Evolutionary conservation across 2,797 vertebrate genomes (phyloP), one percentile per base, ranked within the genome.

Genomic region (Melopsittacus undulatus): DNA sequence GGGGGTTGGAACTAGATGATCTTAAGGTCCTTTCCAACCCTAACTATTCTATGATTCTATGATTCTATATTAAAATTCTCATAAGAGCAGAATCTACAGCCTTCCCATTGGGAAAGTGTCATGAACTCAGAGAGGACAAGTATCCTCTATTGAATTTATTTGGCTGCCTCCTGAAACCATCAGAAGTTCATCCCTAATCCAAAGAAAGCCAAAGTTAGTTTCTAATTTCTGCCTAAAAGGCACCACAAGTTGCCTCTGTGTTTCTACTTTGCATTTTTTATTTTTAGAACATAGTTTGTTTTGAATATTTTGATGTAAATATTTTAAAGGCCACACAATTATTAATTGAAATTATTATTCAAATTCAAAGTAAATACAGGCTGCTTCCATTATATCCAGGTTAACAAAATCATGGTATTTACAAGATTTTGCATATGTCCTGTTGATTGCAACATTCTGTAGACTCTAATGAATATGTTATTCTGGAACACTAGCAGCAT

Each of bases 401-500:
- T 56, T 64, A 29, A 79, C 56, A 85, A 72, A 11, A 0, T 2
- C 49, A 7, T 29, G 38, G 5, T 43, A 45, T 34, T 22, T 30
- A 78, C 21, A 12, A 19, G 45, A 43, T 51, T 40, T 63, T 49
- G 12, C 18, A 49, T 32, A 17, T 40, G 29, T 38, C 13, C 5
- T 64, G 19, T 40, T 87, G 43, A 43, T 40, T 52, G 72, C 17
- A 89, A 12, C 9, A 36, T 63, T 78, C 13, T 79, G 11, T 20
- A 68, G 48, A 64, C 24, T 70, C 17, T 30, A n/a, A 54, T 14
- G 23, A 75, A 24, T 38, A 15, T 11, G 8, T 43, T 40, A 77
- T 1, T 3, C 2, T 3, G 5, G 2, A n/a, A 75, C 36, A 56
- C 17, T 9, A 72, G 48, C 27, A 68, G 15, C 3, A 0, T 13